Conservation (phyloP, 2,888 invertebrate genomes). For the Nudaria mundana region DNA sequence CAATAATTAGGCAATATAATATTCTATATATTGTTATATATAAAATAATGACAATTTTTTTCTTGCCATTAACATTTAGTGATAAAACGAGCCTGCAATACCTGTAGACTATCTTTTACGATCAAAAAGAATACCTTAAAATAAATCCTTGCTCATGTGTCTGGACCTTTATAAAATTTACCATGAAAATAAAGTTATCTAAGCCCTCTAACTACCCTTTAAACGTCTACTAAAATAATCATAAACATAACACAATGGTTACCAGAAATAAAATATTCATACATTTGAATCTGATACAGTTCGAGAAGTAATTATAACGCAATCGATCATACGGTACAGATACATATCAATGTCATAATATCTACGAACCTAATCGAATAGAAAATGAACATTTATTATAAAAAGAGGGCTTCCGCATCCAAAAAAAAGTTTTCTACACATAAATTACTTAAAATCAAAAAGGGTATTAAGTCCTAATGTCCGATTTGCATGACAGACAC, state of each 20-base stretch:
- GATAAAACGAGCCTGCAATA: too few relatives aligned
- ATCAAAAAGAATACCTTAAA: too few relatives aligned
- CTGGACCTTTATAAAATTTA: not conserved
- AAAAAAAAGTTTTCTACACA: constrained; percentile 54
- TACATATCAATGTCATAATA: constrained; percentile 54
- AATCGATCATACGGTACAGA: constrained; percentile 63
- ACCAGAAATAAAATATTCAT: constrained; percentile 26
- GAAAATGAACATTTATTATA: constrained; percentile 64
- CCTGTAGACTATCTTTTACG: too few relatives aligned
- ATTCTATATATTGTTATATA: too few relatives aligned
- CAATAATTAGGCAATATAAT: too few relatives aligned
- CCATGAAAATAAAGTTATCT: constrained; percentile 4
- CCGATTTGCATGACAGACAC: constrained; percentile 71
- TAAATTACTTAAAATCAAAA: constrained; percentile 80
- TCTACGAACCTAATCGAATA: constrained; percentile 71
- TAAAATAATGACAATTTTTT: too few relatives aligned
- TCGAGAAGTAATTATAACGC: constrained; percentile 47
- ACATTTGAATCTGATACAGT: constrained; percentile 24
- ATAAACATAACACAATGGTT: constrained; percentile 24
- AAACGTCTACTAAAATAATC: constrained; percentile 14
- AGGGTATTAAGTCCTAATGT: constrained; percentile 74
- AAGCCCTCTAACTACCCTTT: not conserved
- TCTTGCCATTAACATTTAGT: too few relatives aligned
- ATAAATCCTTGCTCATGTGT: too few relatives aligned
- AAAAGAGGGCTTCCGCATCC: constrained; percentile 47